Percentiles rank a stretch among this genome's conserved stretches.
These are phyloP conservation scores for Semibalanus balanoides DNA, from an alignment of 1,140 invertebrate genomes.

Conservation along the genomic window DNA sequence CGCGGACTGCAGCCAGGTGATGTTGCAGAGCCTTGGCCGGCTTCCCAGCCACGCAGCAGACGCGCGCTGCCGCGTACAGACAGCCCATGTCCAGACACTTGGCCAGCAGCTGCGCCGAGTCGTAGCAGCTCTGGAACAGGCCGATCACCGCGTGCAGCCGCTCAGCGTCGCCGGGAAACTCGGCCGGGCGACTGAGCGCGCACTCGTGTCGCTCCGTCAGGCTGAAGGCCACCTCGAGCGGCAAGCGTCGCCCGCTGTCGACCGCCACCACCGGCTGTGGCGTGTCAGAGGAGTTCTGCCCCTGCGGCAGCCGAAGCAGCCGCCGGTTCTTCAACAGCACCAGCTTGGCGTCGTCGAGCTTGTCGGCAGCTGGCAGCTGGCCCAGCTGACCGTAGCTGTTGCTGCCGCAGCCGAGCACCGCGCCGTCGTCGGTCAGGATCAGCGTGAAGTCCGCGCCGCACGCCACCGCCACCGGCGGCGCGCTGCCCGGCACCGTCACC, in stretches of 20 bases:
- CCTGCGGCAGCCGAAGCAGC: not conserved
- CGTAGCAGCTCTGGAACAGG: not conserved
- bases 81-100: not conserved
- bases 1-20: not conserved
- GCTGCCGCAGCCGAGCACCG: constrained; percentile 47
- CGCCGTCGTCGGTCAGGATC: constrained; percentile 40
- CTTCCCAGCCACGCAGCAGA: not conserved
- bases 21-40: not conserved
- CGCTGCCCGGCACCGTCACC: constrained; percentile 30
- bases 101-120: not conserved
- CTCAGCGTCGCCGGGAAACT: not conserved
- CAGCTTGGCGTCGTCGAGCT: not conserved
- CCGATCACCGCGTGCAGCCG: not conserved
- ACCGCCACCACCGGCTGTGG: not conserved
- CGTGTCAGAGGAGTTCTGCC: not conserved
- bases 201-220: not conserved
- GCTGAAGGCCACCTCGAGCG: not conserved
- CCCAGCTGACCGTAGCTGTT: constrained; percentile 41
- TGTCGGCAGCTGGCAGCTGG: not conserved
- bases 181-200: not conserved
- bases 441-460: constrained; percentile 58
- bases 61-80: not conserved
- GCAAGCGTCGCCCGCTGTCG: too few species aligned
- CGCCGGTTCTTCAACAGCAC: not conserved
- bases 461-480: constrained; percentile 33